Evolutionary conservation across 92 coral and sea anemone genomes (phyloP), one percentile per base, ranked within the genome.

Genomic region (Actinernus sp.): DNA sequence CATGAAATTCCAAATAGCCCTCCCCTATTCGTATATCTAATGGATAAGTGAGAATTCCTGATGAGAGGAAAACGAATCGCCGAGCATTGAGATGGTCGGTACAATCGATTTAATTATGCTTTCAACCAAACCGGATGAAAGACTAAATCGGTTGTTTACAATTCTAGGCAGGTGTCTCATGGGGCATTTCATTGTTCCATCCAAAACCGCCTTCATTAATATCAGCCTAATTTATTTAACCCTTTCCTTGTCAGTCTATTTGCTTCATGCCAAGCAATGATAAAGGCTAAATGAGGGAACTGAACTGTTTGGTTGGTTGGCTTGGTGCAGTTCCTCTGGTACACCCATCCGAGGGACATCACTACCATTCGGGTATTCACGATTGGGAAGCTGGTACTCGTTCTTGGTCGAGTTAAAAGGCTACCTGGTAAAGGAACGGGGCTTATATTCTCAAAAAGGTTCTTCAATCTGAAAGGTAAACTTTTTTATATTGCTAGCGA

Each of bases 141-240:
- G 24, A 13, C 31, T 60, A 60, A 60, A 39, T 60, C 39, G 13
- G 31, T 39, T 60, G 67, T 60, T 60, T 60, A 60, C 24, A 60
- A 24, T 34, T 8, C n/a, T 13, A 38, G 26, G 50, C 67, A 60
- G 67, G 67, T 60, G 67, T 41, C 32, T 16, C 23, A 29, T 3
- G 16, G 7, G 11, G 50, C 21, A 40, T 39, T 36, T 34, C 39
- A 34, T 26, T 60, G 26, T 34, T 4, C 21, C 5, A 8, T 7
- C 18, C 17, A 8, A 12, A 45, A 45, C 52, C 52, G 49, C 29
- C 21, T 60, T 3, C 24, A 40, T 34, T 60, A 34, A 60, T 44
- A 60, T 60, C 28, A 40, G 40, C 30, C 46, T 60, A 40, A 60
- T 60, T 36, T 26, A 21, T 60, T 60, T 11, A 39, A 51, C 28